A percentile compares a stretch with the other conserved stretches of the same genome.
Conservation (phyloP, 1,140 invertebrate species). For the Zeugodacus cucurbitae region DNA sequence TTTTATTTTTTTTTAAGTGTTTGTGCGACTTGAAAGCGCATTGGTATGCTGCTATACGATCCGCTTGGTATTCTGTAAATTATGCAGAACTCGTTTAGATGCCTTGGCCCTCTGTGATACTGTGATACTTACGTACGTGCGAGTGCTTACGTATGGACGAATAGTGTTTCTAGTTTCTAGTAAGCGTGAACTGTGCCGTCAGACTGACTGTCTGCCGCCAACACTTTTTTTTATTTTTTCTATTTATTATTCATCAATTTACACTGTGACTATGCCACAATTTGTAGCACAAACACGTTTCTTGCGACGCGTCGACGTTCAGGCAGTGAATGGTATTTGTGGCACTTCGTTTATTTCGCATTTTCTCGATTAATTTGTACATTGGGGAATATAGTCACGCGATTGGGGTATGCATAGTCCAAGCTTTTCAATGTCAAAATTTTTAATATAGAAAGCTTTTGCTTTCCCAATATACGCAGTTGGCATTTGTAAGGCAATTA, state of each 20-base stretch:
- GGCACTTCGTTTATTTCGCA: neutral
- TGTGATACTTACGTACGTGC: neutral
- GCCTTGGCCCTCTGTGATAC: neutral
- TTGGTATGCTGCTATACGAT: neutral
- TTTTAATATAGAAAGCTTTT: no score
- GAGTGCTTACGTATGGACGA: neutral
- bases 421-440: no score
- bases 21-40: neutral
- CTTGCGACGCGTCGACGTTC: neutral
- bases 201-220: neutral
- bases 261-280: slow-evolving; percentile 1
- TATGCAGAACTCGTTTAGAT: neutral
- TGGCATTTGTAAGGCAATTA: no score
- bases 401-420: no score
- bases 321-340: neutral
- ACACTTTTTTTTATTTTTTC: neutral
- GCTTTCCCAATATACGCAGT: no score
- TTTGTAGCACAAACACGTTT: neutral
- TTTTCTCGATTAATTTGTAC: neutral
- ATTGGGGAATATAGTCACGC: neutral
- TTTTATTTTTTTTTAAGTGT: neutral
- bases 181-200: neutral
- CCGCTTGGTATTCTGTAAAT: neutral
- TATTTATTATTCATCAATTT: neutral
- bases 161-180: neutral